Evolutionary conservation across 2,797 vertebrate genomes (phyloP), one percentile per base, ranked within the genome.

Genomic region (Coluber constrictor): DNA sequence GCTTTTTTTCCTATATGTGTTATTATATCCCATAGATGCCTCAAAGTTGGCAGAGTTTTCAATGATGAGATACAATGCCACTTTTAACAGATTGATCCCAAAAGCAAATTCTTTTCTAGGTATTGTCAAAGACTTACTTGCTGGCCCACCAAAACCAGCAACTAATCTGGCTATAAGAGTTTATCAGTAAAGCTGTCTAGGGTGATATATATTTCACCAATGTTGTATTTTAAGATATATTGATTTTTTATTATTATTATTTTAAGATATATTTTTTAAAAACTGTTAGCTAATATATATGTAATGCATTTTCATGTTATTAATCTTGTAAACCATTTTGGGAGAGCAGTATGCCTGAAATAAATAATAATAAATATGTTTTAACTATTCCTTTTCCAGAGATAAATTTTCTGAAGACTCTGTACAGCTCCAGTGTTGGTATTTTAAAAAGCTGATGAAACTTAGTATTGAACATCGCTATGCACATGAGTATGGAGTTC

Each of bases 391-490:
- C 6, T 94, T 96, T 74, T 97, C 97, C 90, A 97, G 97, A 66
- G 92, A 95, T 61, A 87, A 93, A 15, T 95, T 96, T 4, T 97
- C 96, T 86, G 37, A 97, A 95, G 97, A 98, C 32, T 96, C 93
- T 91, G 93, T 96, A 25, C 95, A 97, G 74, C 91, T 91, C 54
- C 95, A 97, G 90, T 98, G 96, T 94, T 94, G 90, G 55, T 98
- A 98, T 95, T 96, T 98, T 91, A 93, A 96, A 55, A 96, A 98
- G 92, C 92, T 98, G 93, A 97, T 99, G 96, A 96, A 96, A 88
- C 95, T 99, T 95, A 98, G 99, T 60, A 95, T 96, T 95, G 97
- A 98, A 66, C 98, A 98, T 94, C 97, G 99, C 92, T 97, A 96
- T 23, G 96, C 97, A 54, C 98, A 99, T 93, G 99, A 99, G 94